Percentiles rank a stretch among this genome's conserved stretches.
These are phyloP conservation scores for Illadopsis cleaveri DNA, from an alignment of 2,113 vertebrate genomes.

Conservation along the genomic window DNA sequence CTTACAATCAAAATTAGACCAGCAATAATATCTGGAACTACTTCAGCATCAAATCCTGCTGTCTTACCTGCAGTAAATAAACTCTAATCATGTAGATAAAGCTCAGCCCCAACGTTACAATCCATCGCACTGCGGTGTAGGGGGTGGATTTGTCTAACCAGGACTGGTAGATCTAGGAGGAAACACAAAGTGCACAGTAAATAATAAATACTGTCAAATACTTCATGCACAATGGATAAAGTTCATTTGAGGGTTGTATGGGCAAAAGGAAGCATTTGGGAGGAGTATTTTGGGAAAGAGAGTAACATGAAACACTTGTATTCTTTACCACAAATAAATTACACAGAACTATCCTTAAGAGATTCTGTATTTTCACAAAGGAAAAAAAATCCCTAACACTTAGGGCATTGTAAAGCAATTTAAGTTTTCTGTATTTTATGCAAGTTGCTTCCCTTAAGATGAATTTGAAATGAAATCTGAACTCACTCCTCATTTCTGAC, in stretches of 20 bases:
- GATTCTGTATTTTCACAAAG: background rate
- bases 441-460: background rate
- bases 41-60: background rate
- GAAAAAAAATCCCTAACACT: background rate
- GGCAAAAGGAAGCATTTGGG: background rate
- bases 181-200: background rate
- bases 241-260: background rate
- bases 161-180: slow-evolving; percentile 90
- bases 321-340: background rate
- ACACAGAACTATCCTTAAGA: background rate
- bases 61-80: slow-evolving; percentile 93
- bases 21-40: background rate
- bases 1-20: background rate
- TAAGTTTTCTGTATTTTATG: background rate
- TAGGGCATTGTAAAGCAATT: background rate
- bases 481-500: background rate
- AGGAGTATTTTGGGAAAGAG: background rate
- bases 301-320: background rate
- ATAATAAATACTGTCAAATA: background rate
- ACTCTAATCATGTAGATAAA: slow-evolving; percentile 97
- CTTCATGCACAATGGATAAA: background rate
- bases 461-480: background rate
- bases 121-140: slow-evolving; percentile 89
- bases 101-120: slow-evolving; percentile 86
- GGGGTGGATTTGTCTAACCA: slow-evolving; percentile 99